Evolutionary conservation across 2,888 invertebrate species (phyloP).

Genomic region (Magallana nippona): DNA sequence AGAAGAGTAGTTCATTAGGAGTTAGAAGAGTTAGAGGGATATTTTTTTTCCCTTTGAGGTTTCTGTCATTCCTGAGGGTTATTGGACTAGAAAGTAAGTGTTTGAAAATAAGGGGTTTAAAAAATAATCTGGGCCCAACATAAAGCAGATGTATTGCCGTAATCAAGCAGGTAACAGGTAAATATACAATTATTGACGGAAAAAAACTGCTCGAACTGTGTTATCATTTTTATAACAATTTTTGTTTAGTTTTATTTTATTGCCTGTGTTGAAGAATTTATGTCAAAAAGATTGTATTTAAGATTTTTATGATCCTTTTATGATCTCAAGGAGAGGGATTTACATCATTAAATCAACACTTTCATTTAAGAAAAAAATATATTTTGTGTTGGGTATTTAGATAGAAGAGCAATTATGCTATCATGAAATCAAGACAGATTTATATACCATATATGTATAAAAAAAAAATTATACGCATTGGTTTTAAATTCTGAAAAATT

Average conservation of each 20-base stretch:
- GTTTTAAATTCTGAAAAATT: neutral
- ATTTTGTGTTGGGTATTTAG: no score
- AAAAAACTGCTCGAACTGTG: neutral
- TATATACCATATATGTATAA: no score
- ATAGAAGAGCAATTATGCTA: no score
- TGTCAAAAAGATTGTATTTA: no score
- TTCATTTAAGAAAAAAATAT: no score
- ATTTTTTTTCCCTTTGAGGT: neutral
- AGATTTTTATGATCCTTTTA: no score
- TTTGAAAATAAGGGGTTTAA: neutral
- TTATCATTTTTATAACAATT: neutral
- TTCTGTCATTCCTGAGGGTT: conserved; percentile 5
- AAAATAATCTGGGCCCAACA: neutral
- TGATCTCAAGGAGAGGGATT: no score
- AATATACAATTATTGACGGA: neutral
- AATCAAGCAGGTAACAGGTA: conserved; percentile 16
- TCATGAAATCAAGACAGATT: no score
- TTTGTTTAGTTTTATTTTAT: neutral
- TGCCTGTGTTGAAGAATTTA: no score
- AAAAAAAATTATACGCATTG: no score
- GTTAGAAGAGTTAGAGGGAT: neutral
- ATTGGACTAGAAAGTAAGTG: neutral
- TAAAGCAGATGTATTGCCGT: conserved; percentile 8
- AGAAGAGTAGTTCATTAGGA: neutral
- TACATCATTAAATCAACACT: no score